A percentile compares a stretch with the other conserved stretches of the same genome.
Evolutionary conservation across 92 coral and sea anemone genomes (phyloP).

Genomic region (Zoanthus sociatus): DNA sequence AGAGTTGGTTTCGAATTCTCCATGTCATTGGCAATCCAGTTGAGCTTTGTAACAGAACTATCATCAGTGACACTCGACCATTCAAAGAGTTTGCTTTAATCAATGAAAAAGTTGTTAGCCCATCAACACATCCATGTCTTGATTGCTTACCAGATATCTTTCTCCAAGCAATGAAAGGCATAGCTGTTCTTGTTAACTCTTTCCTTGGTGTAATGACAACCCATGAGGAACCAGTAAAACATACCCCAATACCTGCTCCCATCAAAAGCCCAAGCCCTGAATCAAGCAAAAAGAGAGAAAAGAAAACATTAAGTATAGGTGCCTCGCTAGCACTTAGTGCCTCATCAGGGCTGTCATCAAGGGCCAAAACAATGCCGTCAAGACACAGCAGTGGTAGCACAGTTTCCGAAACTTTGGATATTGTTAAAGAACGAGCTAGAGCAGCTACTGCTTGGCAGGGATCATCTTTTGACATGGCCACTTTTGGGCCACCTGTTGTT

Average conservation of each 20-base stretch:
- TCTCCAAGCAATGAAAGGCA: conserved; percentile 95
- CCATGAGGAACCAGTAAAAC: conserved; percentile 90
- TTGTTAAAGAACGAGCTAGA: conserved; percentile 45
- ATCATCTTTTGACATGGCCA: conserved; percentile 61
- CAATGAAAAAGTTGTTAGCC: conserved; percentile 76
- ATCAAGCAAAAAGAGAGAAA: conserved; percentile 79
- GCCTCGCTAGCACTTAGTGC: conserved; percentile 75
- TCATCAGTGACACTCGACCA: conserved; percentile 84
- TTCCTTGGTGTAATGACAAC: conserved; percentile 78
- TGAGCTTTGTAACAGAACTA: conserved; percentile 86
- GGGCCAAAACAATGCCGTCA: conserved; percentile 88
- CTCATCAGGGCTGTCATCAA: conserved; percentile 68
- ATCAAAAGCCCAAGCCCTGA: conserved; percentile 81
- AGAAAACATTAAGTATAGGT: conserved; percentile 77
- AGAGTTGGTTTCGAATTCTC: conserved; percentile 96
- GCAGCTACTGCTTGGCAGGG: conserved; percentile 55
- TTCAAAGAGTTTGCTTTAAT: conserved; percentile 96
- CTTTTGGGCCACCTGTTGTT: conserved; percentile 30
- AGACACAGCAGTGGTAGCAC: conserved; percentile 81
- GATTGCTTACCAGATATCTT: conserved; percentile 88
- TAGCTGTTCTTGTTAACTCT: conserved; percentile 80
- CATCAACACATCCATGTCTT: conserved; percentile 89
- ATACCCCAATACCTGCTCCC: conserved; percentile 82
- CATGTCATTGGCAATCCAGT: conserved; percentile 97
- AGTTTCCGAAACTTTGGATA: conserved; percentile 25